These are phyloP conservation scores for Tiliacea citrago DNA, from an alignment of 2,888 invertebrate species.

Conservation along the genomic window DNA sequence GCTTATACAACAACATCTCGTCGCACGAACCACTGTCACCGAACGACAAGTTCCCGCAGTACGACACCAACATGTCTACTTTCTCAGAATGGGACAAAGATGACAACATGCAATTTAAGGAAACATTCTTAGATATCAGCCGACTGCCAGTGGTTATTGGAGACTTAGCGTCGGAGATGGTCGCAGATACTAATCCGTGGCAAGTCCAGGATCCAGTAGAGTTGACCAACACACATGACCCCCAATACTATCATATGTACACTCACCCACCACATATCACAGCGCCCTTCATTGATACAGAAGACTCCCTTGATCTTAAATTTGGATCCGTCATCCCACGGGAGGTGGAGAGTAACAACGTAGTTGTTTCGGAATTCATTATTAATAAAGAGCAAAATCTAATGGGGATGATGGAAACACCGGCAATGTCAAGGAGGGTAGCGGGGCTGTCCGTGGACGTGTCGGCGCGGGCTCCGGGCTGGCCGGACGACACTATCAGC, in stretches of 20 bases:
- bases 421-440: constrained; percentile 63
- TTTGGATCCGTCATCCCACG: constrained; percentile 81
- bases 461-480: constrained; percentile 72
- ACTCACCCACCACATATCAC: constrained; percentile 76
- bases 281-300: constrained; percentile 84
- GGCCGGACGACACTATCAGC: constrained; percentile 80
- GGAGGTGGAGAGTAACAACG: constrained; percentile 82
- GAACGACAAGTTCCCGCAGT: constrained; percentile 74
- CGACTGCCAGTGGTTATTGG: constrained; percentile 84
- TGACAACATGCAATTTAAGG: constrained; percentile 76
- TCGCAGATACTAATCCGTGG: constrained; percentile 76
- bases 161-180: constrained; percentile 79
- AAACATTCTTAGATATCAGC: constrained; percentile 82
- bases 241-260: constrained; percentile 76
- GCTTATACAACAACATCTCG: constrained; percentile 78
- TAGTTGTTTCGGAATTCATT: constrained; percentile 79
- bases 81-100: constrained; percentile 67
- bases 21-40: constrained; percentile 80
- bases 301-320: constrained; percentile 84
- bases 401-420: constrained; percentile 59
- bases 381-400: constrained; percentile 70
- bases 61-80: constrained; percentile 72
- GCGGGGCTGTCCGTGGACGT: constrained; percentile 80
- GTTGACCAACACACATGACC: constrained; percentile 75
- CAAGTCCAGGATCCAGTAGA: constrained; percentile 71